Percentiles rank a stretch among this genome's conserved stretches.
These are phyloP conservation scores for Gambusia holbrooki DNA, from an alignment of 2,113 vertebrate species.

Conservation along the genomic window DNA sequence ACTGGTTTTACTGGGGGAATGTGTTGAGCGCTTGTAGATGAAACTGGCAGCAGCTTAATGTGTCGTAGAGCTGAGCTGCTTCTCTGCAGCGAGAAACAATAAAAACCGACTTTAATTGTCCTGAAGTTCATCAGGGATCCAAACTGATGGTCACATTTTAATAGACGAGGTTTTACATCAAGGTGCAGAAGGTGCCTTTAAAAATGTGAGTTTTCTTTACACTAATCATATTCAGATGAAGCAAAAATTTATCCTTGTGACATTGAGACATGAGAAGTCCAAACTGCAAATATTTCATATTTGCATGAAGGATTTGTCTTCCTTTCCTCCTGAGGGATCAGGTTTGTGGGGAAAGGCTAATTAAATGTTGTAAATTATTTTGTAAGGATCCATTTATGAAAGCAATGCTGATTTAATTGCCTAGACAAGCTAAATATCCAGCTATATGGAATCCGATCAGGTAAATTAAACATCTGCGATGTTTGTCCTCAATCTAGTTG, in stretches of 20 bases:
- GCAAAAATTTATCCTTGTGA: neutral
- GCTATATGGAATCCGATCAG: too few relatives aligned
- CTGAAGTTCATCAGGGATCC: neutral
- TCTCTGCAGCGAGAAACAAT: neutral
- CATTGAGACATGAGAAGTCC: neutral
- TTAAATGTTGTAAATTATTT: too few relatives aligned
- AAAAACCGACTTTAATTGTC: neutral
- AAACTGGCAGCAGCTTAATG: neutral
- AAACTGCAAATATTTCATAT: neutral
- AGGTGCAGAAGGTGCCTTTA: neutral
- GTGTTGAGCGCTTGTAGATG: neutral
- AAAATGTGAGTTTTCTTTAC: neutral
- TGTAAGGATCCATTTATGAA: too few relatives aligned
- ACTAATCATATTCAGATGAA: neutral
- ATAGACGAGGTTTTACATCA: neutral
- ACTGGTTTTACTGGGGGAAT: constrained; percentile 8
- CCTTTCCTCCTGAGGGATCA: too few relatives aligned
- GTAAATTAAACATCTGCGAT: too few relatives aligned
- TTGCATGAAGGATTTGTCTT: too few relatives aligned
- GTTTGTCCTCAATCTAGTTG: too few relatives aligned
- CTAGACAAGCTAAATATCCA: too few relatives aligned
- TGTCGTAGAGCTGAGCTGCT: neutral
- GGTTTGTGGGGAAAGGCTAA: too few relatives aligned
- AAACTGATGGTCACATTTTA: neutral
- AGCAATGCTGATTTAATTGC: too few relatives aligned